A percentile compares a stretch with the other conserved stretches of the same genome.
Conservation (phyloP, 2,797 vertebrate genomes). For the Sardinella longiceps region DNA sequence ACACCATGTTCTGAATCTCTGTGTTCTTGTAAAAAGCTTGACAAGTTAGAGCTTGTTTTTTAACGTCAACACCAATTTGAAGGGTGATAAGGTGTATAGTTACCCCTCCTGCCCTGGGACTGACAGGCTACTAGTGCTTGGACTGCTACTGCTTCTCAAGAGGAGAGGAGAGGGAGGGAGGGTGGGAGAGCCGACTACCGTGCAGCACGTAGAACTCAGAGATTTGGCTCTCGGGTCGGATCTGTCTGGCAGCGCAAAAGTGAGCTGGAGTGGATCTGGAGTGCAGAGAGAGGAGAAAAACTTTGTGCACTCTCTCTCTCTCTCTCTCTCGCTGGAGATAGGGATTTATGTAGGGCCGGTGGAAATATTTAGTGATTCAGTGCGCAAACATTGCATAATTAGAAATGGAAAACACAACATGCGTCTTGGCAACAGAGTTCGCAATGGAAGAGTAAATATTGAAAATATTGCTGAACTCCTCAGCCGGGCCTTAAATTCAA, state of each 20-base stretch:
- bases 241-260: neutral
- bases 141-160: neutral
- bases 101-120: neutral
- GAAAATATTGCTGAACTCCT: slow-evolving; percentile 28
- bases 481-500: slow-evolving; percentile 31
- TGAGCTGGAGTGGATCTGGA: neutral
- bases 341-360: neutral
- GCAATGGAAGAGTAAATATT: slow-evolving; percentile 43
- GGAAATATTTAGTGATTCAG: neutral
- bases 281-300: neutral
- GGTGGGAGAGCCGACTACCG: neutral
- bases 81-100: neutral
- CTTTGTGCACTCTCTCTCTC: no score
- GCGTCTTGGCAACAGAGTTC: neutral
- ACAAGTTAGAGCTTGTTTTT: slow-evolving; percentile 25
- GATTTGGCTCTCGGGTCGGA: neutral
- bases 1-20: neutral
- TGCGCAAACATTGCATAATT: slow-evolving; percentile 21
- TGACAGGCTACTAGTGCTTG: neutral
- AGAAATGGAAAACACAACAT: slow-evolving; percentile 20
- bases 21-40: slow-evolving; percentile 36
- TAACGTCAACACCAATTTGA: slow-evolving; percentile 9
- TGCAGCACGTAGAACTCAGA: neutral
- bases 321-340: neutral
- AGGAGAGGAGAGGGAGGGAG: no score